phyloP scores from a whole-genome alignment of 1,140 invertebrate genomes.

The Drosophila lacteicornis region DNA sequence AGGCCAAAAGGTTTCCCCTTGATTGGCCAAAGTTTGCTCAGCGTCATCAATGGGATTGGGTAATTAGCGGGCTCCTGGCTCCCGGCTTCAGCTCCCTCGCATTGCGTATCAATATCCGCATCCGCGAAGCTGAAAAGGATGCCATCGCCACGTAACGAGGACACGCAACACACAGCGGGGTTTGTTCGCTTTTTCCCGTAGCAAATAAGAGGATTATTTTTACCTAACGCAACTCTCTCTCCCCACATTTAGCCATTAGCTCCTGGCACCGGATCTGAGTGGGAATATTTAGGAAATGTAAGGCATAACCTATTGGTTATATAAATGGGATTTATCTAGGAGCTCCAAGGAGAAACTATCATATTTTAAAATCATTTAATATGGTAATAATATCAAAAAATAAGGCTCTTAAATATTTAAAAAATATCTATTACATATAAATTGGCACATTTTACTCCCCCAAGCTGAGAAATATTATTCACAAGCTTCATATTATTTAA shows the following conservation, averaged over 20 bases:
- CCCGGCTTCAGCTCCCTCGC: neutral
- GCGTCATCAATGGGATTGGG: slow-evolving; percentile 42
- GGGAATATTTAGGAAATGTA: neutral
- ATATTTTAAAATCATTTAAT: neutral
- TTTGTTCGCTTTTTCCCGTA: neutral
- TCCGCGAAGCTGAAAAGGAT: neutral
- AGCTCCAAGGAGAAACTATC: neutral
- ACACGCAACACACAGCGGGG: slow-evolving; percentile 3
- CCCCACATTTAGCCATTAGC: neutral
- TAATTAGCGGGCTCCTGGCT: slow-evolving; percentile 17
- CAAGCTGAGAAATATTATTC: neutral
- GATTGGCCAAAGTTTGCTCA: slow-evolving; percentile 35
- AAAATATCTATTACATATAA: neutral
- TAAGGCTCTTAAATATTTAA: too few species aligned
- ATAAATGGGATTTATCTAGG: neutral
- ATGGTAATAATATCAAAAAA: too few species aligned
- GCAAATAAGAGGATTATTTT: slow-evolving; percentile 17
- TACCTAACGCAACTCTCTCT: neutral
- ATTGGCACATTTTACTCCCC: neutral
- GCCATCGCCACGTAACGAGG: slow-evolving; percentile 6
- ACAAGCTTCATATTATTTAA: neutral
- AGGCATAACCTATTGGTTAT: slow-evolving; percentile 1
- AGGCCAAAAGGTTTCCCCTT: slow-evolving; percentile 19
- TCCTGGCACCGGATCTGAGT: neutral
- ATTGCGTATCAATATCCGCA: slow-evolving; percentile 13